Conservation (phyloP, 2,797 vertebrate genomes). For the Microctenopoma lineatum region DNA sequence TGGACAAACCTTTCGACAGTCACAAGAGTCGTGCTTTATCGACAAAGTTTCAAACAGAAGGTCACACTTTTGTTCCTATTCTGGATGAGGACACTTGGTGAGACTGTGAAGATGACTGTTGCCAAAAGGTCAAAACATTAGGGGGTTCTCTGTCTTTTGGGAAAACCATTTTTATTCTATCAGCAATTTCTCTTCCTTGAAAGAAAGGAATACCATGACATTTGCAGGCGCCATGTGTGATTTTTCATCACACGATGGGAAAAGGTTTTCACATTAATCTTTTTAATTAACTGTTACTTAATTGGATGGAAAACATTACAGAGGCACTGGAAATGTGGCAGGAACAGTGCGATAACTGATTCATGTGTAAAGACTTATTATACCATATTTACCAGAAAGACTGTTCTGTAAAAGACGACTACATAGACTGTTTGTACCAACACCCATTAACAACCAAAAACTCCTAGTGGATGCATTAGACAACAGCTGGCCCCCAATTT, state of each 20-base stretch:
- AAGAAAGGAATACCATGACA: conserved; percentile 51
- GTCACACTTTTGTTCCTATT: conserved; percentile 47
- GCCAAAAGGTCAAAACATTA: conserved; percentile 62
- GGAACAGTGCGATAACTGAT: too few relatives aligned
- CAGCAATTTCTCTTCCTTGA: conserved; percentile 1
- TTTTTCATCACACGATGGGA: conserved; percentile 22
- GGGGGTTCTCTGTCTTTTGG: conserved; percentile 31
- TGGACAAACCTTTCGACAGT: conserved; percentile 29
- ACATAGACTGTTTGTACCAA: too few relatives aligned
- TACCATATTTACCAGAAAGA: too few relatives aligned
- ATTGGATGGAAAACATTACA: not conserved
- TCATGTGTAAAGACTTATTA: too few relatives aligned
- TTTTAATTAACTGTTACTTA: conserved; percentile 10
- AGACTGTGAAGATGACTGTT: conserved; percentile 28
- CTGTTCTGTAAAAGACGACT: too few relatives aligned
- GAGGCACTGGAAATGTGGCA: not conserved
- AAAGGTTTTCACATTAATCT: conserved; percentile 32
- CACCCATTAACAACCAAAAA: too few relatives aligned
- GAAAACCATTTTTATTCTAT: conserved; percentile 29
- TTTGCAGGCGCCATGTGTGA: conserved; percentile 28
- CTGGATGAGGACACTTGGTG: conserved; percentile 25
- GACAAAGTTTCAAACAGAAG: conserved; percentile 55
- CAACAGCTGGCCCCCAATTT: too few relatives aligned
- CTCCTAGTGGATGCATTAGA: too few relatives aligned
- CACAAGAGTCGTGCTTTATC: conserved; percentile 27